Base-by-base conservation (phyloP, 2,888 invertebrate genomes). In the Torymus auratus region DNA sequence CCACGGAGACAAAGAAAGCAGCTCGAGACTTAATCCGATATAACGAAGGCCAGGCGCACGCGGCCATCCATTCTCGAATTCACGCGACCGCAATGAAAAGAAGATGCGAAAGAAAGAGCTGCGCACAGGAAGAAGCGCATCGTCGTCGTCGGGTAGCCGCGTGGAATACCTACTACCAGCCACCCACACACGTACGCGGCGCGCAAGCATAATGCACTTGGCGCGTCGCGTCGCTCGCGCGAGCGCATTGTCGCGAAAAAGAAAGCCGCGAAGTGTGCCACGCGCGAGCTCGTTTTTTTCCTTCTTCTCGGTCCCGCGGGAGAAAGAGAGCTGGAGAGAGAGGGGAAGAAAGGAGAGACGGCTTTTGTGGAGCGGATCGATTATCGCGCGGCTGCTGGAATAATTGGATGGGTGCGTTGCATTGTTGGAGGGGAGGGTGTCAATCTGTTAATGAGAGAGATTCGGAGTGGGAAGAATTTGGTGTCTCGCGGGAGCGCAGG, bases 181-280 rank as follows among this genome's bases (percentile, higher is more conserved):
- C 41, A 41, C 41, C 41, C 41, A 41, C 41, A 41, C 41, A 41
- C 41, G 41, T 41, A 41, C 41, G 41, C 41, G 41, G 7, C 3
- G 53, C n/a, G 70, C 64, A 58, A 84, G 85, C 85, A 84, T 85
- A 87, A 88, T 87, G 85, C 86, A 85, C 86, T 86, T 85, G 84
- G 85, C 84, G 83, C 15, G 23, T 53, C 71, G 17, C 13, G 73
- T 5, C 55, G 7, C 28, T n/a, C 17, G 60, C 60, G 11, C 15
- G 28, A 83, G 83, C 85, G 84, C 86, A 87, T 87, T 87, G 85
- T 84, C 84, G 71, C 81, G 85, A 64, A 67, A 41, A 86, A 85
- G 86, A 87, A 86, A 88, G 85, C 78, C 78, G 76, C 80, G 81
- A 86, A 86, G 85, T 86, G 84, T 82, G 85, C 84, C 86, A 84